A percentile compares a stretch with the other conserved stretches of the same genome.
These are phyloP conservation scores for Lampris incognitus DNA, from an alignment of 2,113 vertebrate genomes.

Conservation along the genomic window DNA sequence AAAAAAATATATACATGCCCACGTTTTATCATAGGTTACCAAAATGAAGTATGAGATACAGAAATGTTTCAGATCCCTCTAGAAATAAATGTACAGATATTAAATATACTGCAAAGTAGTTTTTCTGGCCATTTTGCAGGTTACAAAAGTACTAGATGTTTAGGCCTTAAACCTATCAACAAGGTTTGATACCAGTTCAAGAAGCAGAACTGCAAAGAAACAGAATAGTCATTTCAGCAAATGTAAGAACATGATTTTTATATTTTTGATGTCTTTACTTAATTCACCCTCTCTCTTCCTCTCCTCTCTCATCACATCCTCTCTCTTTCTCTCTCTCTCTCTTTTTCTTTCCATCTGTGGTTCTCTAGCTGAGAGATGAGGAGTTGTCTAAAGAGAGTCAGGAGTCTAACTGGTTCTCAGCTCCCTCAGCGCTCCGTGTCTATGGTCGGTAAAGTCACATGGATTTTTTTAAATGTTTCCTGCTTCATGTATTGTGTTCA, in stretches of 20 bases:
- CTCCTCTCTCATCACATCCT: background rate
- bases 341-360: background rate
- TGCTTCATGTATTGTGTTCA: background rate
- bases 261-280: background rate
- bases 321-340: background rate
- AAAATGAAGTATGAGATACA: too few relatives aligned
- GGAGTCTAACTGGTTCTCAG: constrained; percentile 99
- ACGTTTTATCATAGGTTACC: too few relatives aligned
- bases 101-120: too few relatives aligned
- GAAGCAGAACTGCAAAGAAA: too few relatives aligned
- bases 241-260: too few relatives aligned
- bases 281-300: background rate
- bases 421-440: constrained; percentile 94
- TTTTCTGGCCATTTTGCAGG: too few relatives aligned
- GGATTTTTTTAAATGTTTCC: background rate
- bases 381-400: constrained; percentile 98
- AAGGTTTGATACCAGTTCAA: too few relatives aligned
- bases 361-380: constrained; percentile 92
- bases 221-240: too few relatives aligned
- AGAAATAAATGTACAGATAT: too few relatives aligned
- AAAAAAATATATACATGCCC: background rate
- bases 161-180: too few relatives aligned
- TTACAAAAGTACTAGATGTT: too few relatives aligned
- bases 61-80: too few relatives aligned
- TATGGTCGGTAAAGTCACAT: constrained; percentile 85